A percentile compares a stretch with the other conserved stretches of the same genome.
Evolutionary conservation across 1,140 invertebrate species (phyloP).

Genomic region (Platyura marginata): DNA sequence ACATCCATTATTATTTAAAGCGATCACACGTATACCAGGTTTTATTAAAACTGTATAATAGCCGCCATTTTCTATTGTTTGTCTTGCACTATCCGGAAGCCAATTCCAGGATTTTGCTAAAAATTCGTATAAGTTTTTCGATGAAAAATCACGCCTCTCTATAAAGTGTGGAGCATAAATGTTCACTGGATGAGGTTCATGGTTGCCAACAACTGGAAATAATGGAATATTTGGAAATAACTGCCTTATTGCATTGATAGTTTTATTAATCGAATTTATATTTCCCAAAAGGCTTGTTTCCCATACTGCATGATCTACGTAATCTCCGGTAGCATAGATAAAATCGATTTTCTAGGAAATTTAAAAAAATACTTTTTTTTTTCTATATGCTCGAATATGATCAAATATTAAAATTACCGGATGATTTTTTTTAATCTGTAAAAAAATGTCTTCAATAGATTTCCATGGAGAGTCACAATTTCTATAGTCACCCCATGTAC

Average conservation of each 20-base stretch:
- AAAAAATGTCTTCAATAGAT: neutral
- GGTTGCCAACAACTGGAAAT: slow-evolving; percentile 88
- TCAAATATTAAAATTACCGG: too few species aligned
- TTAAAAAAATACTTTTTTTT: slow-evolving; percentile 6
- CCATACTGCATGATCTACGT: slow-evolving; percentile 94
- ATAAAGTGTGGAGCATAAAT: slow-evolving; percentile 37
- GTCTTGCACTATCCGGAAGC: slow-evolving; percentile 38
- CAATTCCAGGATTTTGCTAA: slow-evolving; percentile 44
- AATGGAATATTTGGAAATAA: slow-evolving; percentile 82
- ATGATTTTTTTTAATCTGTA: neutral
- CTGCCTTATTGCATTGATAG: slow-evolving; percentile 63
- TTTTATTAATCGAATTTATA: slow-evolving; percentile 63
- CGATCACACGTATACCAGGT: slow-evolving; percentile 47
- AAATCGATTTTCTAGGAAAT: slow-evolving; percentile 72
- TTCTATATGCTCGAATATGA: too few species aligned
- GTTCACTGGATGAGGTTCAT: slow-evolving; percentile 73
- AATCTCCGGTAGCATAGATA: slow-evolving; percentile 94
- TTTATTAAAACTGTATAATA: slow-evolving; percentile 44
- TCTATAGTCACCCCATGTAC: neutral
- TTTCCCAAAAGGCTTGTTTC: slow-evolving; percentile 86
- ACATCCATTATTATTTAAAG: slow-evolving; percentile 5
- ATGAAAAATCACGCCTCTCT: slow-evolving; percentile 26
- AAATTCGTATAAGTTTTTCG: slow-evolving; percentile 42
- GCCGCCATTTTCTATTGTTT: slow-evolving; percentile 41
- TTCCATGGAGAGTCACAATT: neutral